Evolutionary conservation across 2,888 invertebrate genomes (phyloP).

Genomic region (Drosophila borborema): DNA sequence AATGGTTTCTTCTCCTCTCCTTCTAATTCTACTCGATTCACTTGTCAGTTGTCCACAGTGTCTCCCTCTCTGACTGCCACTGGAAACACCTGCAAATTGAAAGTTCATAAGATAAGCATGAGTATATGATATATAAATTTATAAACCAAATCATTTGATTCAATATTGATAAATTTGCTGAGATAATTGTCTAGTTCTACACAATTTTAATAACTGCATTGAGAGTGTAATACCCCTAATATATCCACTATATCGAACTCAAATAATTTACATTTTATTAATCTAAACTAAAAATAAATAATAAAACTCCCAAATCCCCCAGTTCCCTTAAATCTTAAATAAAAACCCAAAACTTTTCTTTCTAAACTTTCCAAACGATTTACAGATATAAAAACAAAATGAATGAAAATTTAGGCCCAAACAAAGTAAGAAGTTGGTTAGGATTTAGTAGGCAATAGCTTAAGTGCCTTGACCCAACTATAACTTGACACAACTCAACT

Average conservation of each 20-base stretch:
- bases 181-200: not conserved
- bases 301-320: not conserved
- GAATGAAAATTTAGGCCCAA: not conserved
- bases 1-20: not conserved
- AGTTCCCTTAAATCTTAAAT: not conserved
- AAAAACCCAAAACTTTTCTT: not conserved
- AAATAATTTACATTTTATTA: not conserved
- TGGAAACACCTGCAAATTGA: constrained; percentile 7
- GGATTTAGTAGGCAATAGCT: constrained; percentile 10
- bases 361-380: not conserved
- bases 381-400: not conserved
- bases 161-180: too few species aligned
- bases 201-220: not conserved
- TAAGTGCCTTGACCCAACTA: constrained; percentile 16
- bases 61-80: not conserved
- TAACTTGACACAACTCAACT: not conserved
- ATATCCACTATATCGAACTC: not conserved
- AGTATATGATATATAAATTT: too few species aligned
- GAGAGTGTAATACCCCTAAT: not conserved
- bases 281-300: not conserved
- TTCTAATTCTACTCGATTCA: not conserved
- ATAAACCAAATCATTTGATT: too few species aligned
- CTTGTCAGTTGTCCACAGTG: not conserved
- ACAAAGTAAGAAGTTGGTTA: not conserved
- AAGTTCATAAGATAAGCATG: not conserved